Base-by-base conservation (phyloP, 2,888 invertebrate genomes). In the Myopa testacea region DNA sequence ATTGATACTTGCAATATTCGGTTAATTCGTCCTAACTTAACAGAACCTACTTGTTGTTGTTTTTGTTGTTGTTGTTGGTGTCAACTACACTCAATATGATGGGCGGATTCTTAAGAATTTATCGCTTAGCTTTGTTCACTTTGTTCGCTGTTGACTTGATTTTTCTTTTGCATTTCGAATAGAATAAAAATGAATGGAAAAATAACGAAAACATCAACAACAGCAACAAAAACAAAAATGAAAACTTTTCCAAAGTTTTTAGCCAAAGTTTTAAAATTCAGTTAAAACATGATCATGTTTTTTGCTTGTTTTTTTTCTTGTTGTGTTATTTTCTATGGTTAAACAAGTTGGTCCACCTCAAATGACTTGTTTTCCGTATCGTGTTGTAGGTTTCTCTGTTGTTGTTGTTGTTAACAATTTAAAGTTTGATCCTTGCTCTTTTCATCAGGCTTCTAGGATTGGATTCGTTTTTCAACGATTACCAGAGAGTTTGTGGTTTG, bases 21-120 rank as follows among this genome's bases (percentile, higher is more conserved):
- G 37, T 65, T 65, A 65, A 65, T 38, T 37, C 65, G 65, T 37
- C 65, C 38, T 16, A 37, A 65, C 65, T 37, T 45, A 45, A 45
- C 4, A 10, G 45, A 45, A 45, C 10, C 45, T 12, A 14, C 37
- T 38, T 77, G 76, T 74, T 78, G 68, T 63, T 65, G 58, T 71
- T 71, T 63, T 78, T 70, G 68, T 34, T 70, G 70, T 38, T 75
- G 74, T 55, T 70, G 70, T 65, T 70, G 62, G 34, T 75, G 75
- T 69, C 75, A 69, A 75, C 75, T 75, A 58, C 75, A 58, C 68
- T 69, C 75, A 68, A 75, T 75, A 10, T 3, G 60, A 75, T 69
- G 75, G 75, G 68, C 75, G 75, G 69, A 45, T 58, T 37, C 38
- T 58, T 26, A 58, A 34, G 63, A 63, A 75, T 75, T 75, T 75